Evolutionary conservation across 2,797 vertebrate species (phyloP), one percentile per base, ranked within the genome.

Genomic region (Galago senegalensis): DNA sequence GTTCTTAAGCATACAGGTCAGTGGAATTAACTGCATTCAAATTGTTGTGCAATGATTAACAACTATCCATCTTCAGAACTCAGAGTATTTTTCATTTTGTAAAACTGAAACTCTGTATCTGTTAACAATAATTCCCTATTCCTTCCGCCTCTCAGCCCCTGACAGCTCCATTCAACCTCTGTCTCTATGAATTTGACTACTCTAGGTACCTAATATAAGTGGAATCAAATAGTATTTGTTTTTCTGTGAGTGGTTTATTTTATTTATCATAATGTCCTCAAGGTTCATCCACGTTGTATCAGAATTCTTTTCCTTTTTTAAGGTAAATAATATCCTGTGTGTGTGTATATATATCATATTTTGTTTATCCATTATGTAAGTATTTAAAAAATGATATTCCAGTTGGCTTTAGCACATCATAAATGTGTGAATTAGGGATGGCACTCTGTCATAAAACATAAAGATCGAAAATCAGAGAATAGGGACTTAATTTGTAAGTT

Each of bases 401-500:
- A 61, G 13, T 73, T 61, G 29, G 7, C 63, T 94, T 77, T 85
- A 87, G 61, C 13, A 29, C 1, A 20, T 77, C 25, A 92, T 76
- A 60, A 89, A 87, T 91, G 84, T 80, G 31, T 84, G 40, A 81
- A 34, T 80, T 91, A 87, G 43, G 31, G 27, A 49, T 80, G 31
- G 13, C 1, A 61, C 43, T 82, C 3, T 69, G 4, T 86, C 25
- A 49, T 70, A 3, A 89, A 87, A 40, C 21, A 87, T 91, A 91
- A 89, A 43, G 6, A 61, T 5, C 92, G 49, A 89, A 96, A 93
- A 70, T 72, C 29, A 95, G 72, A 93, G 87, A 75, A 49, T n/a
- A 69, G 27, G 5, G 73, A 79, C 88, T 92, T 95, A 93, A 89
- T 83, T 72, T 87, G 3, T 53, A 53, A 14, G 49, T 2, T 58